These are phyloP conservation scores for Nomada fabriciana DNA, from an alignment of 2,888 invertebrate genomes.

Conservation along the genomic window DNA sequence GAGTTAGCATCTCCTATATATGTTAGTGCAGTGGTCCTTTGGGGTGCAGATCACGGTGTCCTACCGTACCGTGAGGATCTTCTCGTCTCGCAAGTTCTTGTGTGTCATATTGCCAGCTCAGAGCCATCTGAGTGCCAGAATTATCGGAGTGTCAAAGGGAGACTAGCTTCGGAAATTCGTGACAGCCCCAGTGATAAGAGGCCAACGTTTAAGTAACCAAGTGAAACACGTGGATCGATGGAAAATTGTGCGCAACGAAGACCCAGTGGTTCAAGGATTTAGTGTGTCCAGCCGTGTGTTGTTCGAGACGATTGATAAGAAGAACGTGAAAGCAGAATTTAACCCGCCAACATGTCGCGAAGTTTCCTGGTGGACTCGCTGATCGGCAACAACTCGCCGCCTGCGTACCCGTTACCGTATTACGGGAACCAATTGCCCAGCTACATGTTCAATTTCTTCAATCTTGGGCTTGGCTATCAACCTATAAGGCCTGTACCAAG, in stretches of 20 bases:
- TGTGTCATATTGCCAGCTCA: too few relatives aligned
- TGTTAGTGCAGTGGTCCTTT: conserved; percentile 58
- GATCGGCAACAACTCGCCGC: conserved; percentile 88
- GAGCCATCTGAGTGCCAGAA: too few relatives aligned
- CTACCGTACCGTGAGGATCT: conserved; percentile 61
- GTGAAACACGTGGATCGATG: conserved; percentile 39
- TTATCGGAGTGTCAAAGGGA: too few relatives aligned
- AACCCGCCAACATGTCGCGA: conserved; percentile 88
- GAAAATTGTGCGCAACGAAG: conserved; percentile 4
- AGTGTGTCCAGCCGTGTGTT: conserved; percentile 38
- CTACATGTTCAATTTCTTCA: conserved; percentile 83
- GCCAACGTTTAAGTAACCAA: background rate
- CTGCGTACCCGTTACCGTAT: conserved; percentile 83
- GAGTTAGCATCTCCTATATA: conserved; percentile 81
- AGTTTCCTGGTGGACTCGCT: conserved; percentile 93
- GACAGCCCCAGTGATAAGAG: background rate
- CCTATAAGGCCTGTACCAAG: conserved; percentile 81
- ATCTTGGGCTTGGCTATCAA: conserved; percentile 80
- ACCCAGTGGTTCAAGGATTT: conserved; percentile 32
- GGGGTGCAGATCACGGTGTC: conserved; percentile 74
- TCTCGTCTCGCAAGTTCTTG: conserved; percentile 20
- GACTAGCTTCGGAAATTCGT: background rate
- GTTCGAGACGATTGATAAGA: conserved; percentile 2
- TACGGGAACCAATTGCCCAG: conserved; percentile 84
- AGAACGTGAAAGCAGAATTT: conserved; percentile 2